Evolutionary conservation across 1,140 invertebrate genomes (phyloP).

Genomic region (Euwallacea similis): DNA sequence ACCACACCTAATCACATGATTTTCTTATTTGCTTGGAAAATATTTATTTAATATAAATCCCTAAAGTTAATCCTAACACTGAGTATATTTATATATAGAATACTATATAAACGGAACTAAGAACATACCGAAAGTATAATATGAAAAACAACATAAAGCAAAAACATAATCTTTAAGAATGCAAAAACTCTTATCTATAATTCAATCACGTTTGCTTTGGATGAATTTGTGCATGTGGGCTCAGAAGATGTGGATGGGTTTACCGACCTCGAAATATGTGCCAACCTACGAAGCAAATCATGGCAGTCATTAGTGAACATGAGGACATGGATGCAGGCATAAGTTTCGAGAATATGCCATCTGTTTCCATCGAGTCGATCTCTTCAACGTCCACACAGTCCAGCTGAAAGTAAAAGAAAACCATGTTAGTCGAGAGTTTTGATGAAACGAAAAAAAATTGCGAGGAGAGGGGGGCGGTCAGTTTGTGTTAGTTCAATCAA

Average conservation of each 20-base stretch:
- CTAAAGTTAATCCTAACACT: slow-evolving; percentile 40
- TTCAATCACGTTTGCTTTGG: slow-evolving; percentile 47
- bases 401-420: slow-evolving; percentile 23
- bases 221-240: slow-evolving; percentile 33
- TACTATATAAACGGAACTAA: slow-evolving; percentile 39
- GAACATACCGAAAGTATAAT: slow-evolving; percentile 49
- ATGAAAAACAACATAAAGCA: slow-evolving; percentile 47
- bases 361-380: slow-evolving; percentile 17
- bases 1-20: slow-evolving; percentile 36
- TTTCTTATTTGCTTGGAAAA: slow-evolving; percentile 39
- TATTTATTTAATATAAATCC: slow-evolving; percentile 37
- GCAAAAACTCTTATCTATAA: slow-evolving; percentile 36
- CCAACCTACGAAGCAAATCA: slow-evolving; percentile 49
- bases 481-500: too few species aligned
- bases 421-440: too few species aligned
- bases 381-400: slow-evolving; percentile 26
- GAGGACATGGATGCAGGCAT: slow-evolving; percentile 47
- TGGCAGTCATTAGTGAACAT: slow-evolving; percentile 53
- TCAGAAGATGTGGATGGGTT: slow-evolving; percentile 20
- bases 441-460: too few species aligned
- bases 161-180: slow-evolving; percentile 38
- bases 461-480: too few species aligned
- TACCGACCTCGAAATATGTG: slow-evolving; percentile 45
- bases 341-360: slow-evolving; percentile 50
- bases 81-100: slow-evolving; percentile 42